Percentiles rank a stretch among this genome's conserved stretches.
Evolutionary conservation across 1,140 invertebrate species (phyloP).

Genomic region (Temnothorax curvispinosus): DNA sequence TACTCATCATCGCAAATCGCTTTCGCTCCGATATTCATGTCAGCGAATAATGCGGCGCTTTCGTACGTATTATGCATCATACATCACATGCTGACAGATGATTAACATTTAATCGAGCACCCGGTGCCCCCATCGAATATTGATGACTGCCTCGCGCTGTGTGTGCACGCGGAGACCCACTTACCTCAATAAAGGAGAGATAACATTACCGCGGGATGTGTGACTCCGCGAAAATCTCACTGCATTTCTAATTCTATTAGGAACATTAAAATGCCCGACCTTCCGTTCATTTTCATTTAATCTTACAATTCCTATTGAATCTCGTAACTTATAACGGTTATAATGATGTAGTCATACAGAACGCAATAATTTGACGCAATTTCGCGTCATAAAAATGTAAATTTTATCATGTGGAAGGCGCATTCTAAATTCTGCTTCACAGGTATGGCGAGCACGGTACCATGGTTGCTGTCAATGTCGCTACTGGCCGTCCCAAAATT

Average conservation of each 20-base stretch:
- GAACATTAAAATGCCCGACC: neutral
- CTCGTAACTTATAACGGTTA: neutral
- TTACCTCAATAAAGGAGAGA: slow-evolving; percentile 44
- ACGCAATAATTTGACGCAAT: neutral
- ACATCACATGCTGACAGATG: slow-evolving; percentile 4
- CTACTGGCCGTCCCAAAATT: slow-evolving; percentile 79
- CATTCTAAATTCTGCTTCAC: slow-evolving; percentile 42
- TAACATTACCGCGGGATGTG: neutral
- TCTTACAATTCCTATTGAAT: neutral
- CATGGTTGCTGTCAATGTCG: slow-evolving; percentile 83
- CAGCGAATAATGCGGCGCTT: slow-evolving; percentile 26
- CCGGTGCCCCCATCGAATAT: neutral
- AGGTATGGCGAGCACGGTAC: slow-evolving; percentile 81
- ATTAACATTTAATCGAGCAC: slow-evolving; percentile 24
- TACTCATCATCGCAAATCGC: slow-evolving; percentile 12
- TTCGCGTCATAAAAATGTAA: neutral
- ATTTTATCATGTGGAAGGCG: neutral
- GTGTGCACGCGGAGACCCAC: neutral
- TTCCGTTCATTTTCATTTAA: neutral
- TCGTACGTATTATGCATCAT: neutral
- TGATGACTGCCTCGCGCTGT: neutral
- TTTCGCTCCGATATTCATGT: slow-evolving; percentile 8
- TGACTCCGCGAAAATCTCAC: slow-evolving; percentile 9
- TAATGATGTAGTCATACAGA: neutral
- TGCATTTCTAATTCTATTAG: slow-evolving; percentile 32